These are phyloP conservation scores for Epicauta chinensis DNA, from an alignment of 1,140 invertebrate species.

Conservation along the genomic window DNA sequence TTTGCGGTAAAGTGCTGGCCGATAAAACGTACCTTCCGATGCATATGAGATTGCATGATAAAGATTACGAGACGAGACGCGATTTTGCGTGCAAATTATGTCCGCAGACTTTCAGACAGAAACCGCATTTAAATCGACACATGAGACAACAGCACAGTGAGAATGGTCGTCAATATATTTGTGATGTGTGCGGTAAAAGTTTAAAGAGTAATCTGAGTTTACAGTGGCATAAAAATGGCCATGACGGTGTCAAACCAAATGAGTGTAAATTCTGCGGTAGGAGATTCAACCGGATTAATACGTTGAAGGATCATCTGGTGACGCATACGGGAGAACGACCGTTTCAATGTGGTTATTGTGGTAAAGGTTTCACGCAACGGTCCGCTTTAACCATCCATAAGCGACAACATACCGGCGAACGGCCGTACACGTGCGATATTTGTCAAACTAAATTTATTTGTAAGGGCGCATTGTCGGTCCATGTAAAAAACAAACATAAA, in stretches of 20 bases:
- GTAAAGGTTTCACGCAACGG: conserved; percentile 49
- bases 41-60: too few species aligned
- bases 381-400: conserved; percentile 38
- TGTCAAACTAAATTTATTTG: conserved; percentile 66
- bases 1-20: too few species aligned
- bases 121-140: conserved; percentile 29
- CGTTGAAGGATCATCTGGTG: conserved; percentile 61
- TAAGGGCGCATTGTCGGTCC: conserved; percentile 22
- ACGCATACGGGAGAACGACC: conserved; percentile 72
- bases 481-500: conserved; percentile 26
- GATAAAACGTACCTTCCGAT: too few species aligned
- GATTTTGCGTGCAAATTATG: too few species aligned
- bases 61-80: too few species aligned
- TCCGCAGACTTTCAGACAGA: conserved; percentile 19
- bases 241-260: conserved; percentile 36
- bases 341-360: conserved; percentile 62
- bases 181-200: conserved; percentile 46
- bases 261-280: conserved; percentile 34
- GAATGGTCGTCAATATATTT: conserved; percentile 33
- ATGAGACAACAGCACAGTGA: conserved; percentile 12
- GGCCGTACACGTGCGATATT: conserved; percentile 53
- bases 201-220: conserved; percentile 28
- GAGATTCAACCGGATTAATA: conserved; percentile 26
- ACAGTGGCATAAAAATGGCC: conserved; percentile 32
- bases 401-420: conserved; percentile 53